Conservation (phyloP, 1,140 invertebrate genomes). For the Achatina immaculata region DNA sequence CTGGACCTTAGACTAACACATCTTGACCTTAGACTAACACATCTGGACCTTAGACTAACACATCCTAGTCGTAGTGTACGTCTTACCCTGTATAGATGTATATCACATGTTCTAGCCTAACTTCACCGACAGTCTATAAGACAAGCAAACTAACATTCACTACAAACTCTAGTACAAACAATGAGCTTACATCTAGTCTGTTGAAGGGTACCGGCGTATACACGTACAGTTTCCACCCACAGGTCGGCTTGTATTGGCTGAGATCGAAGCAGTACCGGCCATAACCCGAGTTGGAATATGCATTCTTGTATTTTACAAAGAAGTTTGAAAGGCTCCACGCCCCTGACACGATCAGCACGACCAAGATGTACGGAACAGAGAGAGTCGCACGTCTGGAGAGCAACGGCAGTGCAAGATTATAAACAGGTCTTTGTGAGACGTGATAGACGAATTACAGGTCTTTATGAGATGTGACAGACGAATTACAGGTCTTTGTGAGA, state of each 20-base stretch:
- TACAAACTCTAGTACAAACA: no score
- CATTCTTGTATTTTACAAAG: neutral
- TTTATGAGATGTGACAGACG: no score
- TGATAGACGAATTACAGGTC: neutral
- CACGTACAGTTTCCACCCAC: neutral
- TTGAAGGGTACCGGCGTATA: neutral
- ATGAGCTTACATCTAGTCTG: neutral
- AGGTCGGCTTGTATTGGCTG: neutral
- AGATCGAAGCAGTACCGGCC: neutral
- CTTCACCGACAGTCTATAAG: no score
- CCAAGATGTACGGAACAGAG: neutral
- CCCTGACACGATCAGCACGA: neutral
- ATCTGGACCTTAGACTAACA: no score
- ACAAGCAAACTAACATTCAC: no score
- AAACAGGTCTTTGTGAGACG: neutral
- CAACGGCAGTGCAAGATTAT: neutral
- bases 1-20: no score
- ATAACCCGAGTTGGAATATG: neutral
- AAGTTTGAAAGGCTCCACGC: neutral
- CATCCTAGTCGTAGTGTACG: no score
- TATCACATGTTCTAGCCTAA: no score
- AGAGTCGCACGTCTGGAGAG: neutral
- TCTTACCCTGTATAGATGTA: no score
- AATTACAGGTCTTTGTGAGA: no score
- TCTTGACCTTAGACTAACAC: no score